Evolutionary conservation across 2,888 invertebrate genomes (phyloP).

Genomic region (Catonia carolina): DNA sequence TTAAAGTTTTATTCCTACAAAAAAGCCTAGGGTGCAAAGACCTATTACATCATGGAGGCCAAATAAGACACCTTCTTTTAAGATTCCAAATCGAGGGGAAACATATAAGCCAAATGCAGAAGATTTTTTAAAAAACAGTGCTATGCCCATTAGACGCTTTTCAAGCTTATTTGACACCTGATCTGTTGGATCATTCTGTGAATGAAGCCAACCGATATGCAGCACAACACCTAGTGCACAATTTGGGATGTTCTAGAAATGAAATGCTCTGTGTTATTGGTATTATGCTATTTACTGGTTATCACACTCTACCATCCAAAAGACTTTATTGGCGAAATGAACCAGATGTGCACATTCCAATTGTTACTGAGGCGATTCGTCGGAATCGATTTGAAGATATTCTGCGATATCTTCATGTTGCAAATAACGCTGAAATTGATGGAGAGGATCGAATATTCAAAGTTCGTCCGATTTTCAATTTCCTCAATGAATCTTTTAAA

Average conservation of each 20-base stretch:
- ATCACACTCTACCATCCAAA: slow-evolving; percentile 29
- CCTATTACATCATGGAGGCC: background rate
- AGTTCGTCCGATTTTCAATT: slow-evolving; percentile 30
- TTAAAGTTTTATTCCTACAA: no score
- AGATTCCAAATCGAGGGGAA: no score
- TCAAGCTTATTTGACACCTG: background rate
- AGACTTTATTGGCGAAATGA: slow-evolving; percentile 30
- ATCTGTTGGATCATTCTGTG: background rate
- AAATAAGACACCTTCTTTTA: no score
- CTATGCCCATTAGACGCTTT: background rate
- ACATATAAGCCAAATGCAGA: background rate
- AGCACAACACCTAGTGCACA: background rate
- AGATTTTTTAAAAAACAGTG: background rate
- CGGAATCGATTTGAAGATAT: slow-evolving; percentile 32
- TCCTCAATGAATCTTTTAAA: slow-evolving; percentile 28
- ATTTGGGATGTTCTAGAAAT: background rate
- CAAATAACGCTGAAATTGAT: slow-evolving; percentile 31
- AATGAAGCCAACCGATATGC: background rate
- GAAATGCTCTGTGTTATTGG: slow-evolving; percentile 10
- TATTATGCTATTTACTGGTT: slow-evolving; percentile 31
- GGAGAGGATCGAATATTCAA: slow-evolving; percentile 34
- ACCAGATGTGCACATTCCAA: slow-evolving; percentile 28
- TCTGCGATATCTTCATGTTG: slow-evolving; percentile 31
- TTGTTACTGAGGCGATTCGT: slow-evolving; percentile 30
- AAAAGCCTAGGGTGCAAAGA: no score